Evolutionary conservation across 2,888 invertebrate genomes (phyloP), one percentile per base, ranked within the genome.

Genomic region (Morpho deidamia): DNA sequence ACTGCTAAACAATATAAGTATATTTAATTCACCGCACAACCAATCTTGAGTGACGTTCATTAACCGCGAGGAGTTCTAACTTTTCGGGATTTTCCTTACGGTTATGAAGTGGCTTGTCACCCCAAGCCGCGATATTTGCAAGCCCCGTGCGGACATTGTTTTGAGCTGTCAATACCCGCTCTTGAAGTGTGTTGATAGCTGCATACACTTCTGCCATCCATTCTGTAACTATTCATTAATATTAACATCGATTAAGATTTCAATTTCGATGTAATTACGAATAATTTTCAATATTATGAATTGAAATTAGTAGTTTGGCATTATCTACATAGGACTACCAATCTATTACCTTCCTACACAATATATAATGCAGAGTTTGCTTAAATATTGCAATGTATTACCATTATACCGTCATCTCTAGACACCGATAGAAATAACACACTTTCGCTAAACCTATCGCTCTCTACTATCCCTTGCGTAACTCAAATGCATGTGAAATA

Each of bases 21-120:
- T 37, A 9, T 12, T 10, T 1, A 38, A 10, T 87, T 55, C 76
- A 83, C 14, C 87, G 69, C 35, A n/a, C 41, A 38, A 55, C 39
- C 12, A 92, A 84, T 62, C 92, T 85, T 5, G 91, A 89, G 7
- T 81, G 75, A 11, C 91, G 79, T 63, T 93, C 93, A 5, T 78
- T 79, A 1, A 93, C 83, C 33, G 91, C 90, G 1, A 96, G 72
- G 44, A 92, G 74, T 63, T 91, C 87, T 54, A 81, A 53, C 50
- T 81, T 86, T 41, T 84, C 85, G 0, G 74, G 75, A 49, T 86
- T 86, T 0, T 70, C 70, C 67, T 93, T 95, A 14, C 97, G 81
- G 69, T 93, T 92, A 71, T 95, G 95, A 7, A 98, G 81, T 0
- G 97, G 95, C 10, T 87, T 70, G 59, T 92, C 91, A 1, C 94